phyloP scores from a whole-genome alignment of 2,113 vertebrate species.

The Onychorhynchus coronatus region DNA sequence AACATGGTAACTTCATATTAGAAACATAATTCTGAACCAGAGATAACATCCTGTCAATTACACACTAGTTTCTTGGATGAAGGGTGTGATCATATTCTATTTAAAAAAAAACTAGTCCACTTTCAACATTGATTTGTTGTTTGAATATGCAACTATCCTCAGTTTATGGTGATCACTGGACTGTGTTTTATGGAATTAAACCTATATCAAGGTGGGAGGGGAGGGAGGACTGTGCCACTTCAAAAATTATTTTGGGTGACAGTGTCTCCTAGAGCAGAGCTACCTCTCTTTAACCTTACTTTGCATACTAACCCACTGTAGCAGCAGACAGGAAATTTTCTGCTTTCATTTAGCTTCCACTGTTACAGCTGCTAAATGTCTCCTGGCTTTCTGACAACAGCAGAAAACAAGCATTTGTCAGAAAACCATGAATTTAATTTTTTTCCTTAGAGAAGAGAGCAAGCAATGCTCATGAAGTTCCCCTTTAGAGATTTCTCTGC shows the following conservation, averaged over 20 bases:
- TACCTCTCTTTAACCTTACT: neutral
- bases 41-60: neutral
- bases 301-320: neutral
- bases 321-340: slow-evolving; percentile 20
- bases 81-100: neutral
- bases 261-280: neutral
- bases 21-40: neutral
- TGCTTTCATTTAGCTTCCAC: slow-evolving; percentile 34
- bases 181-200: neutral
- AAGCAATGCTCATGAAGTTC: neutral
- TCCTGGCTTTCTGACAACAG: slow-evolving; percentile 31
- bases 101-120: neutral
- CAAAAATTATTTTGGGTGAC: neutral
- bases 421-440: neutral
- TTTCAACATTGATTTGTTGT: neutral
- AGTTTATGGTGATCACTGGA: neutral
- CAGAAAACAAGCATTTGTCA: slow-evolving; percentile 33
- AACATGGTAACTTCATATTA: neutral
- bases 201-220: rapidly evolving
- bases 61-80: neutral
- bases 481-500: neutral
- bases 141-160: neutral
- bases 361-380: slow-evolving; percentile 46
- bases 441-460: neutral
- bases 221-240: neutral